A percentile compares a stretch with the other conserved stretches of the same genome.
Evolutionary conservation across 64 coral and sea anemone species (phyloP).

Genomic region (Astreopora myriophthalma): DNA sequence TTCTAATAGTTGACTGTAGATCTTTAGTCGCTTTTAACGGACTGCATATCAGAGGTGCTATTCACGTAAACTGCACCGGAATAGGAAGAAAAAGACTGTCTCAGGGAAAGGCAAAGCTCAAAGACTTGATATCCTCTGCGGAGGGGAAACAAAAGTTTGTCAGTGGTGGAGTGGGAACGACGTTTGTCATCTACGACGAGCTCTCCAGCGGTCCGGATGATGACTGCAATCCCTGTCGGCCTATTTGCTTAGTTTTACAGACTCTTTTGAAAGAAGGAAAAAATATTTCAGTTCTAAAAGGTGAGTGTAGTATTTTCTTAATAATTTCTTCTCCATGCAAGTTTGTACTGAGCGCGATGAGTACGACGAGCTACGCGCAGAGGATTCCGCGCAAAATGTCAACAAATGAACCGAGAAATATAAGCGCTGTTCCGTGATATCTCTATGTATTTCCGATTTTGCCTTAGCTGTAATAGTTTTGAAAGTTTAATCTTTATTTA

Average conservation of each 20-base stretch:
- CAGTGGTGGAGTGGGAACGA: conserved; percentile 61
- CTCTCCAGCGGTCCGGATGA: conserved; percentile 49
- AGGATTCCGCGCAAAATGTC: too few relatives aligned
- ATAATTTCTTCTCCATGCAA: not conserved
- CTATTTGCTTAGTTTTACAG: conserved; percentile 89
- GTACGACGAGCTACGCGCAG: not conserved
- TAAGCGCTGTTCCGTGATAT: too few relatives aligned
- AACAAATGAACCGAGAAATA: not conserved
- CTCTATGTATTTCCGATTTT: not conserved
- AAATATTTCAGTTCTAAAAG: conserved; percentile 92
- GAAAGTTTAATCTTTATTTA: too few relatives aligned
- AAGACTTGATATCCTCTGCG: conserved; percentile 94
- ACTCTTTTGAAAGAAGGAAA: conserved; percentile 97
- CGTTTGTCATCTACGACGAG: conserved; percentile 94
- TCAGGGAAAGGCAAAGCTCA: conserved; percentile 96
- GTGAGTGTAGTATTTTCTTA: conserved; percentile 40
- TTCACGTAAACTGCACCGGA: conserved; percentile 97
- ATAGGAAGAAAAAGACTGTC: conserved; percentile 83
- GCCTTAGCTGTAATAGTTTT: not conserved
- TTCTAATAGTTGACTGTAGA: conserved; percentile 89
- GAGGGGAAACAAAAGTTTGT: conserved; percentile 96
- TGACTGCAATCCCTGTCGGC: conserved; percentile 65
- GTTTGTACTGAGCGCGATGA: not conserved
- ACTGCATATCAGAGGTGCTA: conserved; percentile 95
- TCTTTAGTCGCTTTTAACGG: conserved; percentile 86